Percentiles rank a stretch among this genome's conserved stretches.
phyloP scores from a whole-genome alignment of 2,113 vertebrate species.

The Haliaeetus leucogaster region DNA sequence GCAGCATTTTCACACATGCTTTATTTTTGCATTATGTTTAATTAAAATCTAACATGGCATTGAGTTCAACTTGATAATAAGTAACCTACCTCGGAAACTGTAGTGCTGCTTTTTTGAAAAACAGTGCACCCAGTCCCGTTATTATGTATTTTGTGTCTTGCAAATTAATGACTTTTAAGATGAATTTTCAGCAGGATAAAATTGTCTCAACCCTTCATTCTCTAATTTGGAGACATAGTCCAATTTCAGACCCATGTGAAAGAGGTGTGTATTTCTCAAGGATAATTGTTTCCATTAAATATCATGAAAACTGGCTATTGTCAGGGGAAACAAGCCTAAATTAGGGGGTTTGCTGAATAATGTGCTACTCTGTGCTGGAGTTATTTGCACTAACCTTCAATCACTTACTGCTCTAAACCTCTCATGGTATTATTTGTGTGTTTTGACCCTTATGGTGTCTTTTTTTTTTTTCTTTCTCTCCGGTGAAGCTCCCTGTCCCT shows the following conservation, averaged over 20 bases:
- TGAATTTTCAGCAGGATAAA: not conserved
- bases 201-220: not conserved
- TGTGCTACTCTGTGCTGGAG: accelerated
- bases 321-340: not conserved
- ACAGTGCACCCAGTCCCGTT: not conserved
- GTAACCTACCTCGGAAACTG: accelerated
- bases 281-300: not conserved
- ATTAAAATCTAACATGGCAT: not conserved
- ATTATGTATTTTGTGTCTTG: not conserved
- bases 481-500: not conserved
- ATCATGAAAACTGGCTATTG: not conserved
- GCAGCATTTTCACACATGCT: not conserved
- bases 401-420: not conserved
- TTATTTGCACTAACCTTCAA: not conserved
- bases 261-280: not conserved
- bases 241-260: not conserved
- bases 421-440: no score
- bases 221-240: not conserved
- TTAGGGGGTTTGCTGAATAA: not conserved
- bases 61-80: not conserved
- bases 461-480: not conserved
- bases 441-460: not conserved
- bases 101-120: not conserved
- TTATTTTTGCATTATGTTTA: not conserved
- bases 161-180: not conserved